Base-by-base conservation (phyloP, 2,113 vertebrate species). In the Myrmecophaga tridactyla region DNA sequence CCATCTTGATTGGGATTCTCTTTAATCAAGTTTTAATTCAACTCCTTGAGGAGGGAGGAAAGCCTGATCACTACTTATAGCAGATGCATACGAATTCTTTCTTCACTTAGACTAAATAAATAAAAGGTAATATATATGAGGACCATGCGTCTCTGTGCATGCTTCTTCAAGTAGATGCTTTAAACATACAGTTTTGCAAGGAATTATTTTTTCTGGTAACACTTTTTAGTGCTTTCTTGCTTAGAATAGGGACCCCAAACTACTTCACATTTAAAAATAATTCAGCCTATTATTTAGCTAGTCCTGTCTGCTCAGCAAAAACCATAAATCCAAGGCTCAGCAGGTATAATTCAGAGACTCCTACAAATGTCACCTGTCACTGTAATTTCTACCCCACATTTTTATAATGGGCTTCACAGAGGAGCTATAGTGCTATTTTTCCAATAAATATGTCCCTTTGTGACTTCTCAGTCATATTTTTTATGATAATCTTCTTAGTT, bases 251-350 rank as follows among this genome's bases (percentile, higher is more conserved):
- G 43, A 65, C 43, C 58, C 94, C 63, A 95, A 83, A 84, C 70
- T 76, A 69, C 58, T 83, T 92, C 65, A 96, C 75, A 89, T 93
- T 96, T 97, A 96, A 94, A 82, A 94, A 93, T 95, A 97, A 93
- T 96, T 51, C 51, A 84, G 39, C 58, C 90, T 89, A 84, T 95
- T 95, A 94, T 87, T 93, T 92, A 93, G 88, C 92, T 75, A 63
- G 84, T 72, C 81, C 58, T 48, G 76, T 84, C 94, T 87, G 51
- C 75, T 89, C 86, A 60, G 80, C 94, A 93, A 95, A 91, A 78
- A 83, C 80, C 43, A 34, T 93, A 95, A 97, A 94, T 96, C 75
- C 65, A 46, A 82, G 75, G 11, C 87, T 94, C 90, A n/a, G 87
- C 87, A 92, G 95, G 94, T 94, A 6, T 95, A 89, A 92, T 84